Conservation (phyloP, 2,113 vertebrate species). For the Elaphurus davidianus region DNA sequence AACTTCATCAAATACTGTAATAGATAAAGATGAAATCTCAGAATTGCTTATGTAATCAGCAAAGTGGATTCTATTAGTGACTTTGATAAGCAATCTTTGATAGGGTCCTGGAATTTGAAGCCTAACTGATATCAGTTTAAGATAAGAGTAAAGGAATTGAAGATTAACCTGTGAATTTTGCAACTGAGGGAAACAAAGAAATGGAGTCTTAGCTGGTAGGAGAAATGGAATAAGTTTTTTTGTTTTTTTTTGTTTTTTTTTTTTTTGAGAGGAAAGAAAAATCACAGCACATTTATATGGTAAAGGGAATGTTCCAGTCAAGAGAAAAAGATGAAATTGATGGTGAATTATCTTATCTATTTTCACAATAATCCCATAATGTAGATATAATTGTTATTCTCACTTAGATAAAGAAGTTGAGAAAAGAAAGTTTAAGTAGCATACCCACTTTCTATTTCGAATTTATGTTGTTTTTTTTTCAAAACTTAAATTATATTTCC, state of each 20-base stretch:
- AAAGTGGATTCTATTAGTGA: background rate
- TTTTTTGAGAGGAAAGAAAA: background rate
- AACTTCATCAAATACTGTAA: background rate
- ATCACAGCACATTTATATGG: background rate
- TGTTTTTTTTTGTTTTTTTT: background rate
- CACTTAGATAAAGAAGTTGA: background rate
- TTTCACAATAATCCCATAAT: background rate
- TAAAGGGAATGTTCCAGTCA: background rate
- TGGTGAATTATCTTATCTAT: background rate
- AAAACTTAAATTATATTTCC: background rate
- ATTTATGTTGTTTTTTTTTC: background rate
- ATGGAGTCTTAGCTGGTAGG: background rate
- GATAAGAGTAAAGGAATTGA: background rate
- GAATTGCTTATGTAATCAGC: background rate
- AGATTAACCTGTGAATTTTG: background rate
- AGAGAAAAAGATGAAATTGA: background rate
- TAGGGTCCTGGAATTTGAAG: background rate
- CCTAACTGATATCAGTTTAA: background rate
- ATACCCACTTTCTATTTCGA: background rate
- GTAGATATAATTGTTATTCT: background rate
- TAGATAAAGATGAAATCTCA: background rate
- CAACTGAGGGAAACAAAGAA: background rate
- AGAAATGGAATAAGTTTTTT: background rate
- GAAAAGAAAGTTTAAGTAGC: background rate
- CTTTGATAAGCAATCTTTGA: background rate